Percentiles rank a stretch among this genome's conserved stretches.
phyloP scores from a whole-genome alignment of 1,140 invertebrate genomes.

The Drosophila funebris region DNA sequence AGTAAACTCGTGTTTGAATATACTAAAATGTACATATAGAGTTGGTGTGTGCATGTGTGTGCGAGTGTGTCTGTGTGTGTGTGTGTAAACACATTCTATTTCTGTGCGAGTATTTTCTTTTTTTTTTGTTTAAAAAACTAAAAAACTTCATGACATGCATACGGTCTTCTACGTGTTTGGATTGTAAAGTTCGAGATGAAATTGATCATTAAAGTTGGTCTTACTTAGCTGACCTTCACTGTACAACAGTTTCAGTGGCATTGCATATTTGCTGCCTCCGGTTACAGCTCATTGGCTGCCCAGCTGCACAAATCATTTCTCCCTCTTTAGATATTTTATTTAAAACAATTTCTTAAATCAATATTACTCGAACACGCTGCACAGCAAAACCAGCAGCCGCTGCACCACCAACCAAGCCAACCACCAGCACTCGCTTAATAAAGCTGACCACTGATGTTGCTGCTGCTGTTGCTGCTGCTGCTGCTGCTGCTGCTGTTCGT shows the following conservation, averaged over 20 bases:
- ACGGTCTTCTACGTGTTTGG: too few species aligned
- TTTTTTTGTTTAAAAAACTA: slow-evolving; percentile 7
- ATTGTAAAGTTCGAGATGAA: neutral
- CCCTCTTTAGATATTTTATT: slow-evolving; percentile 5
- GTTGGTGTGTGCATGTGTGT: too few species aligned
- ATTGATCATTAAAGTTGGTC: neutral
- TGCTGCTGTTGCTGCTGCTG: neutral
- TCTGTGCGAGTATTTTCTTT: neutral
- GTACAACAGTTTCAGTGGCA: neutral
- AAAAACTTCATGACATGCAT: neutral
- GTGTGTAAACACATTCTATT: slow-evolving; percentile 12
- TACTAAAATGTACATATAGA: neutral
- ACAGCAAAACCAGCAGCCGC: neutral
- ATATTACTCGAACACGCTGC: slow-evolving; percentile 37
- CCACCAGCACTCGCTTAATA: slow-evolving; percentile 12
- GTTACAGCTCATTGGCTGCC: slow-evolving; percentile 13
- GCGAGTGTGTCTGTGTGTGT: too few species aligned
- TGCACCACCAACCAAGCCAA: neutral
- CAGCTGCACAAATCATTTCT: too few species aligned
- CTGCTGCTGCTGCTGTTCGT: neutral
- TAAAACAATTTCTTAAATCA: slow-evolving; percentile 48
- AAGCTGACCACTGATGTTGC: slow-evolving; percentile 14
- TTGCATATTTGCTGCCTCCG: neutral
- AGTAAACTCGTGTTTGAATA: neutral
- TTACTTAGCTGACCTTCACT: neutral